Conservation (phyloP, 2,888 invertebrate genomes). For the Ormyrus nitidulus region DNA sequence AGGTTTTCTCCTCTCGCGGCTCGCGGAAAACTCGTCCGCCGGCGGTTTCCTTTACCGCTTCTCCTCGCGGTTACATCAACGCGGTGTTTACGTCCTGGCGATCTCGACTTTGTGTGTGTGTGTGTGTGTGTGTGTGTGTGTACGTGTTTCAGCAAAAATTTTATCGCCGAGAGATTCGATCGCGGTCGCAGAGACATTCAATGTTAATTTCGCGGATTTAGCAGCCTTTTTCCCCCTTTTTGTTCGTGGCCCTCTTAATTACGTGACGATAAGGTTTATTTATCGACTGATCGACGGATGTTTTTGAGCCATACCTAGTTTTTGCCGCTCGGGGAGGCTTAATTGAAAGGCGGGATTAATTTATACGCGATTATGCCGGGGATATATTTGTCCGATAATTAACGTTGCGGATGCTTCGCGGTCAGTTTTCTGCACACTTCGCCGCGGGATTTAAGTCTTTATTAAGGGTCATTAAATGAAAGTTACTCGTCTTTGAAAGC, state of each 20-base stretch:
- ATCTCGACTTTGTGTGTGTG: background rate
- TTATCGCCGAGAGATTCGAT: background rate
- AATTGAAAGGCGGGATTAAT: too few relatives aligned
- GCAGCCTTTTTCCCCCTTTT: background rate
- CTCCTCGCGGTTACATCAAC: constrained; percentile 48
- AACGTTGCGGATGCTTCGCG: too few relatives aligned
- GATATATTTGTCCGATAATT: too few relatives aligned
- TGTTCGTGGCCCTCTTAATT: background rate
- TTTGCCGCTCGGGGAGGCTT: background rate
- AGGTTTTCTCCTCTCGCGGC: constrained; percentile 32
- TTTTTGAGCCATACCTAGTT: background rate
- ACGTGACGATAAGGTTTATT: background rate
- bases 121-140: background rate
- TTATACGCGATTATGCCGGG: too few relatives aligned
- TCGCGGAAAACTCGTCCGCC: constrained; percentile 24
- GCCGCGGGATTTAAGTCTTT: too few relatives aligned
- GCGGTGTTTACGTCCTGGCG: constrained; percentile 29
- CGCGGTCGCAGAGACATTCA: background rate
- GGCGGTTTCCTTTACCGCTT: constrained; percentile 28
- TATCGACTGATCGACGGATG: background rate
- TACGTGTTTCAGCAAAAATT: constrained; percentile 1
- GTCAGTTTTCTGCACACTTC: too few relatives aligned
- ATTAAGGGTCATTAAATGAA: too few relatives aligned
- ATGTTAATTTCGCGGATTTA: constrained; percentile 18
- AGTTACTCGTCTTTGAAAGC: too few relatives aligned